These are phyloP conservation scores for Heterohyrax brucei DNA, from an alignment of 2,797 vertebrate species.

Conservation along the genomic window DNA sequence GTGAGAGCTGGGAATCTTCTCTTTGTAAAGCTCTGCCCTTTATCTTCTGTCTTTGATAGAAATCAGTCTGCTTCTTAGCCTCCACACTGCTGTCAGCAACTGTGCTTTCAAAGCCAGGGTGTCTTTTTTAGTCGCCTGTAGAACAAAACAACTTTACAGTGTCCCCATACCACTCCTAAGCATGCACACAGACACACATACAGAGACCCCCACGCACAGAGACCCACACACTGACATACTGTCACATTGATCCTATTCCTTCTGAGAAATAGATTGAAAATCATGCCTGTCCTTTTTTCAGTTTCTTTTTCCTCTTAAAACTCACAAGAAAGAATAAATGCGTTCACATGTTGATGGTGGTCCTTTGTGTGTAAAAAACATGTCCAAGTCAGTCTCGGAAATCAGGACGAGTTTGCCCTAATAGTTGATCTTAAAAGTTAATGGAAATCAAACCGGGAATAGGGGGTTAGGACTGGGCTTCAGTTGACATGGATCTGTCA, in stretches of 20 bases:
- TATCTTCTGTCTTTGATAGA: neutral
- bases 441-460: conserved; percentile 27
- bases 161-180: neutral
- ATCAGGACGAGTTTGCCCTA: conserved; percentile 2
- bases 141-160: neutral
- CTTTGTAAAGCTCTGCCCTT: neutral
- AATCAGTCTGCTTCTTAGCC: neutral
- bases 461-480: neutral
- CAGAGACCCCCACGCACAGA: neutral
- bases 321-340: neutral
- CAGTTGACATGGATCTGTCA: conserved; percentile 36
- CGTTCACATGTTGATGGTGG: neutral
- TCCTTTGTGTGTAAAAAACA: conserved; percentile 58
- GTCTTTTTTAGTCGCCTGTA: conserved; percentile 36
- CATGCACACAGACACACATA: neutral
- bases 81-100: neutral
- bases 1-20: neutral
- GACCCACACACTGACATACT: neutral
- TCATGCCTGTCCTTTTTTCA: conserved; percentile 13
- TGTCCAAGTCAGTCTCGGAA: conserved; percentile 38
- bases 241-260: conserved; percentile 17
- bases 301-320: conserved; percentile 62
- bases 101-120: conserved; percentile 36
- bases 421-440: conserved; percentile 30
- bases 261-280: conserved; percentile 59